Conservation (phyloP, 2,888 invertebrate genomes). For the Aleiodes testaceus region DNA sequence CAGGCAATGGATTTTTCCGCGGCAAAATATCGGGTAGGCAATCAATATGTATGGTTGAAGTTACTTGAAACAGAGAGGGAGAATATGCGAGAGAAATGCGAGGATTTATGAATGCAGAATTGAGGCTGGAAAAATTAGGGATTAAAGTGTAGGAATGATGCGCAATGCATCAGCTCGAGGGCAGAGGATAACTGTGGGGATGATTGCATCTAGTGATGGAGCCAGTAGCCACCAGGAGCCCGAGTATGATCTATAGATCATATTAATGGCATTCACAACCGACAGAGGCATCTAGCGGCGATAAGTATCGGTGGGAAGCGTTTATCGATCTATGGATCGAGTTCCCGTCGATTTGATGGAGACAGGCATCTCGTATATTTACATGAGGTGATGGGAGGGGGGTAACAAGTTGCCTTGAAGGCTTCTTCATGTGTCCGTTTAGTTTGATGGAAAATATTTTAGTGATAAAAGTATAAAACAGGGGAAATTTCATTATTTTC, state of each 20-base stretch:
- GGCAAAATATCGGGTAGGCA: constrained; percentile 61
- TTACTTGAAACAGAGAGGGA: constrained; percentile 37
- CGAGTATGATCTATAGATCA: constrained; percentile 65
- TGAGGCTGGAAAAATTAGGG: not conserved
- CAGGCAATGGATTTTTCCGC: constrained; percentile 64
- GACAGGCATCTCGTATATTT: constrained; percentile 29
- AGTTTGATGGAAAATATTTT: not conserved
- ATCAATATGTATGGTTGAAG: constrained; percentile 71
- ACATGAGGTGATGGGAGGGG: not conserved
- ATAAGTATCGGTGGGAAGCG: constrained; percentile 53
- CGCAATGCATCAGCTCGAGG: not conserved
- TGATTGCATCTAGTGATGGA: constrained; percentile 57
- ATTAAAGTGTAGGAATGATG: constrained; percentile 5
- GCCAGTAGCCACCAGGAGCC: constrained; percentile 67
- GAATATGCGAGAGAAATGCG: constrained; percentile 29
- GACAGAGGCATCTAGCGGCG: constrained; percentile 51
- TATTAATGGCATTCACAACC: constrained; percentile 63
- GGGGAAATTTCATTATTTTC: too few relatives aligned
- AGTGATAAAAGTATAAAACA: too few relatives aligned
- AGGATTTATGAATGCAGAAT: not conserved
- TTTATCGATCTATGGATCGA: constrained; percentile 55
- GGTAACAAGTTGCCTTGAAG: constrained; percentile 16
- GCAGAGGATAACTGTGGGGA: constrained; percentile 36
- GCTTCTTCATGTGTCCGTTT: not conserved
- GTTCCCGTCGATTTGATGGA: not conserved